Conservation (phyloP, 2,797 vertebrate genomes). For the Gallinago stenura region DNA sequence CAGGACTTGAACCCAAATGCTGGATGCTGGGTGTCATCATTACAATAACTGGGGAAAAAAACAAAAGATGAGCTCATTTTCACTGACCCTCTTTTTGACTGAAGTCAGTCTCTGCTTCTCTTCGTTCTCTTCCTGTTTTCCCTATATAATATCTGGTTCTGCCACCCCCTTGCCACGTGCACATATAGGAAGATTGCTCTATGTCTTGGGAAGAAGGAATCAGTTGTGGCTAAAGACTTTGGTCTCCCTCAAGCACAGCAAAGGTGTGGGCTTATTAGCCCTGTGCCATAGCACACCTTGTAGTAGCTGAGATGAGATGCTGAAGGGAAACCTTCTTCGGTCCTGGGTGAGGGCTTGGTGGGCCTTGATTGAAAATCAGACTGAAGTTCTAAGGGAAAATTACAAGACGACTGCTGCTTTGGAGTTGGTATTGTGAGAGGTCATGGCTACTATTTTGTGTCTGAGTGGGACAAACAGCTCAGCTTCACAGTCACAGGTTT, state of each 20-base stretch:
- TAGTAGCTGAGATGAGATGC: not conserved
- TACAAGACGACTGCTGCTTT: not conserved
- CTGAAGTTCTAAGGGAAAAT: not conserved
- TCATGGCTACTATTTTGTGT: not conserved
- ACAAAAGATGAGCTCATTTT: not conserved
- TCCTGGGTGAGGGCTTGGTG: not conserved
- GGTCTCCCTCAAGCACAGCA: not conserved
- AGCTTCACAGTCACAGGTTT: not conserved
- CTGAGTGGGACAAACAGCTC: not conserved
- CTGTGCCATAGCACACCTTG: not conserved
- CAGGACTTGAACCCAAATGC: not conserved
- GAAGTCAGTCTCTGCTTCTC: not conserved
- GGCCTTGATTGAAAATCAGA: not conserved
- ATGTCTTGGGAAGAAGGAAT: not conserved
- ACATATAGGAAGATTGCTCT: not conserved
- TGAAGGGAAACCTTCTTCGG: not conserved
- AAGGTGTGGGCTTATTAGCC: not conserved
- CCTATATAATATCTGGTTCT: not conserved
- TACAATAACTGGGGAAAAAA: not conserved
- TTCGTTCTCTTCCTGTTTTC: not conserved
- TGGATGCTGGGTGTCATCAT: not conserved
- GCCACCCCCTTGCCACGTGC: not conserved
- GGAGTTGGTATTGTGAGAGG: not conserved
- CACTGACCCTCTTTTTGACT: not conserved
- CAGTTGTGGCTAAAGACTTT: not conserved